Evolutionary conservation across 2,113 vertebrate genomes (phyloP), one percentile per base, ranked within the genome.

Genomic region (Neotoma lepida): DNA sequence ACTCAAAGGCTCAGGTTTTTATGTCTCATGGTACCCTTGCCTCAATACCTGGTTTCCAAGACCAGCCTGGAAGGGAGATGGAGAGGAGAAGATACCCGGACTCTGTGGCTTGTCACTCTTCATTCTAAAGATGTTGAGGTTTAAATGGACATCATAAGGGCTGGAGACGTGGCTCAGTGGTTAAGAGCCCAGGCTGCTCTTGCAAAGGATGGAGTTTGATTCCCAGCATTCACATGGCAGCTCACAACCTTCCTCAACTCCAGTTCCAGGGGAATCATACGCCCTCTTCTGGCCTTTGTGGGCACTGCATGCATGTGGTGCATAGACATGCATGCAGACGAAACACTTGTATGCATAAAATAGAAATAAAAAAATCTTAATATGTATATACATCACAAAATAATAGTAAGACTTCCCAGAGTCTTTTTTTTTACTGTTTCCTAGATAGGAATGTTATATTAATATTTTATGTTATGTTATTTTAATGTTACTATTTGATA

Each of bases 1-100:
- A 46, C 41, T 73, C 20, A 0, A 71, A 56, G 14, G 17, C 12
- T 17, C 15, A 54, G 58, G 24, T 73, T 44, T 63, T 63, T 33
- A 7, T 10, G 15, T 18, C 64, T 51, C 2, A 0, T 14, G n/a
- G 24, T 0, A 1, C 18, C n/a, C 35, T 35, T 9, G 18, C 14
- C 9, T 74, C 39, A 22, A 0, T 39, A 9, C 49, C 49, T 30
- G 56, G 4, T 80, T 82, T 66, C 56, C 66, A 80, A 18, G 46
- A 88, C 49, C 54, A 58, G 35, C 73, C 9, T 4, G 3, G 63
- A 41, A 74, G 77, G 63, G 35, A 74, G 63, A 22, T 12, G 8
- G 4, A 9, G 9, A 24, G 56, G 49, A 24, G 35, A 5, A 68
- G 39, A n/a, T 17, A 26, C 10, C 4, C 0, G 2, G 26, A 8